Conservation (phyloP, 2,797 vertebrate genomes). For the Sebastolobus altivelis region DNA sequence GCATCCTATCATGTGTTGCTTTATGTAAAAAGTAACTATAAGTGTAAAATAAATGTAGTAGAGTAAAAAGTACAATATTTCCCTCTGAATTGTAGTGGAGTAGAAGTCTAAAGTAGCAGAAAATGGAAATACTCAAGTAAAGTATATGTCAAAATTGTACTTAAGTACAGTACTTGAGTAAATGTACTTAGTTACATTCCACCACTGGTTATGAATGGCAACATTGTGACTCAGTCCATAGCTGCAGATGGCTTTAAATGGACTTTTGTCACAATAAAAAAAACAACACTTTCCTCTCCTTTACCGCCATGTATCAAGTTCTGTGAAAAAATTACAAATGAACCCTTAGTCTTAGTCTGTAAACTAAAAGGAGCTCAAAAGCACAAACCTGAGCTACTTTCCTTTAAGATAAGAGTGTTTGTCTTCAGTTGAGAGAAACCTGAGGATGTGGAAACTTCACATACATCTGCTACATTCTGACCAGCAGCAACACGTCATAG, state of each 20-base stretch:
- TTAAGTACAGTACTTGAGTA: too few relatives aligned
- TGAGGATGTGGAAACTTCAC: conserved; percentile 53
- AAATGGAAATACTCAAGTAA: too few relatives aligned
- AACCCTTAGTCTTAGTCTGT: neutral
- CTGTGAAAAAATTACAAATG: neutral
- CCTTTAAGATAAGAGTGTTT: neutral
- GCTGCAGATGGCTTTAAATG: neutral
- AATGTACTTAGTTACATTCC: too few relatives aligned
- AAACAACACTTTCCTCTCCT: neutral
- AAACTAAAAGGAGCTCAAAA: neutral
- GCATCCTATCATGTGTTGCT: too few relatives aligned
- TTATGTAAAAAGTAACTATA: too few relatives aligned
- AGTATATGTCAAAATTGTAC: too few relatives aligned
- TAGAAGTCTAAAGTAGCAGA: too few relatives aligned
- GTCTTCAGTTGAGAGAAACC: conserved; percentile 23
- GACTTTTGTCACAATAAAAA: neutral
- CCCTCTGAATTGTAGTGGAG: too few relatives aligned
- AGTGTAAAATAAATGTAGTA: too few relatives aligned
- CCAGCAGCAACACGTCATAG: conserved; percentile 21
- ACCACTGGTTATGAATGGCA: neutral
- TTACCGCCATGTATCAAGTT: neutral
- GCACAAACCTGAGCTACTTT: neutral
- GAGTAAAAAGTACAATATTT: too few relatives aligned
- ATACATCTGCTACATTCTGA: conserved; percentile 57
- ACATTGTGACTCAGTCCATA: neutral